phyloP scores from a whole-genome alignment of 2,113 vertebrate genomes.

The Polyodon spathula region DNA sequence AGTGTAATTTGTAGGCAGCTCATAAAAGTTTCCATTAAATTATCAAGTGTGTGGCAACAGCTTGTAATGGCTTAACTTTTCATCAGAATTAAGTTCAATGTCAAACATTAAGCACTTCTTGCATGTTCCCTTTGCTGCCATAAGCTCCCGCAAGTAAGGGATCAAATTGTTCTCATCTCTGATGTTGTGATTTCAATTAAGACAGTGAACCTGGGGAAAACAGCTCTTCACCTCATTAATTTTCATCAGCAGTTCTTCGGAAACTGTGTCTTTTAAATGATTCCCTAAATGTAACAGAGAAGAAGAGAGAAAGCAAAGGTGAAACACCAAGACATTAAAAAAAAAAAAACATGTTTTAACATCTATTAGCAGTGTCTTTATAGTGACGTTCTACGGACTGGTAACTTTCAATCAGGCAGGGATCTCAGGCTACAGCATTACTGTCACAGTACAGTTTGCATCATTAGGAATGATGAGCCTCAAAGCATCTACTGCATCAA shows the following conservation, averaged over 20 bases:
- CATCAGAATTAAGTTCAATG: constrained; percentile 1
- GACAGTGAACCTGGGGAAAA: neutral
- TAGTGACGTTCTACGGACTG: too few relatives aligned
- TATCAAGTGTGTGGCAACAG: too few relatives aligned
- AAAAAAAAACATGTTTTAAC: too few relatives aligned
- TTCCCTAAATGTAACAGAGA: constrained; percentile 42
- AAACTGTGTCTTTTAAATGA: constrained; percentile 63
- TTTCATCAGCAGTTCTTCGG: constrained; percentile 54
- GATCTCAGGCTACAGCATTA: too few relatives aligned
- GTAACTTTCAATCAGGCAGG: too few relatives aligned
- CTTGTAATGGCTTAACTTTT: constrained; percentile 5
- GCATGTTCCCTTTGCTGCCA: neutral
- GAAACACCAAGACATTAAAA: too few relatives aligned
- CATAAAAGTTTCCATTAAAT: neutral
- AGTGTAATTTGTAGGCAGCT: too few relatives aligned
- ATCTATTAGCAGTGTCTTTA: neutral
- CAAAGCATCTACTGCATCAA: too few relatives aligned
- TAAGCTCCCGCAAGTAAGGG: neutral
- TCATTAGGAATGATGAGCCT: too few relatives aligned
- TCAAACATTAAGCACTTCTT: neutral
- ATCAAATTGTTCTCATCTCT: neutral
- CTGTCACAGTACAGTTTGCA: too few relatives aligned
- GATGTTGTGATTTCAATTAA: constrained; percentile 10
- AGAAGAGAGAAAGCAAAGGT: constrained; percentile 9
- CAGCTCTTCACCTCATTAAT: constrained; percentile 41